Base-by-base conservation (phyloP, 2,797 vertebrate genomes). In the Ptychadena robeensis region DNA sequence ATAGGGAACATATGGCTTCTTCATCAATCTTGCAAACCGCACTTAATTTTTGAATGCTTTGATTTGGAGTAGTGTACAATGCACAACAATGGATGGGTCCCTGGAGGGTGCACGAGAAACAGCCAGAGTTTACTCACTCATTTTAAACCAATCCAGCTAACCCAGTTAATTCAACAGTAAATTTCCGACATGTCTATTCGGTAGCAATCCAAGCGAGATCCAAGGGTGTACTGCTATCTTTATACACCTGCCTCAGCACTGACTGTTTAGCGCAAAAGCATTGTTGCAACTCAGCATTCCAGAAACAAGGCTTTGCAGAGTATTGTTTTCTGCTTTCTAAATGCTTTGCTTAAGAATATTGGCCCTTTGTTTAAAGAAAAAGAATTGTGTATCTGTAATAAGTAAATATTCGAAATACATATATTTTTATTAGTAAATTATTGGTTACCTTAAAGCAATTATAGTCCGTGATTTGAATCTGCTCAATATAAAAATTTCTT, bases 11-110 rank as follows among this genome's bases (percentile, higher is more conserved):
- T 85, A 85, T 85, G 83, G 78, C 68, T 80, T 85, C 78, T 81
- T 85, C 83, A 85, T 85, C 83, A 85, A 80, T 85, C 78, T 85
- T 85, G 78, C 78, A 85, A 81, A 81, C 83, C 72, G 35, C 83
- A 85, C 83, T 85, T 80, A 75, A 80, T 85, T 81, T 85, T 74
- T 57, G 30, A 71, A 76, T 76, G 83, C 78, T 80, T 81, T 76
- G 75, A 81, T 85, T 85, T 85, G 83, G 69, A 75, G 72, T 44
- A 76, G 65, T 76, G 78, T 81, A 70, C 53, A 70, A 66, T 76
- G 76, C 64, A 80, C 78, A 85, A 79, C 59, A 79, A 84, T 48
- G 82, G 67, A 85, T 75, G 57, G 40, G 44, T 85, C 83, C 82
- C 82, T 27, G 22, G 82, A 85, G 82, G 37, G 67, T n/a, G 34